Base-by-base conservation (phyloP, 1,140 invertebrate species). In the Drosophila melanica region DNA sequence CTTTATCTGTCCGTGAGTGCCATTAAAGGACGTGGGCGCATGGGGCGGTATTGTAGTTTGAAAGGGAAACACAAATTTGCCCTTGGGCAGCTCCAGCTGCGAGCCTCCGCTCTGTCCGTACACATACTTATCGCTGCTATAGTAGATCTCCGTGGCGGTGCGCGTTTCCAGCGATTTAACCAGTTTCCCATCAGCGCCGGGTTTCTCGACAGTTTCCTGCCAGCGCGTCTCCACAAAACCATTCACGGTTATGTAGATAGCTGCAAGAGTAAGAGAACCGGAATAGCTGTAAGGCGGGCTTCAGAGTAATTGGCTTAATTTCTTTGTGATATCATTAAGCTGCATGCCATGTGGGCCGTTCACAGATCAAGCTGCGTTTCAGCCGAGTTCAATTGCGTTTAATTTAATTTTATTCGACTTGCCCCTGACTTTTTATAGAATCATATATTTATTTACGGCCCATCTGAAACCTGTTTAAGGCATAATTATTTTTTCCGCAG, bases 11-110 rank as follows among this genome's bases (percentile, higher is more conserved):
- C 95, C 96, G 86, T 94, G 94, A 44, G 94, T 93, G 0, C 95
- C 95, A 81, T 96, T 95, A 92, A 96, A 96, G 14, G 95, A 96
- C 42, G 95, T 94, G 7, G 95, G 95, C 23, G 95, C 90, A 68
- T 93, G 93, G 10, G 91, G 90, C 20, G 95, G 95, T 48, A 95
- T 89, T 6, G 92, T 90, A 60, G 92, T 93, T 5, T 91, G 92
- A 80, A 95, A 95, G 27, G 93, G 93, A 77, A 94, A 95, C 16
- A 90, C 91, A 74, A 94, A 93, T 60, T 93, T 92, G 18, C 94
- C 94, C 37, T 91, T 72, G 51, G 93, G 92, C 71, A 95, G 81
- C 71, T 94, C 94, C 18, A 93, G 90, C 79, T 94, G 92, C 14
- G 92, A 89, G 3, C 93, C 94, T 50, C 84, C 80, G 57, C 89